Evolutionary conservation across 2,888 invertebrate genomes (phyloP), one percentile per base, ranked within the genome.

Genomic region (Aelia acuminata): DNA sequence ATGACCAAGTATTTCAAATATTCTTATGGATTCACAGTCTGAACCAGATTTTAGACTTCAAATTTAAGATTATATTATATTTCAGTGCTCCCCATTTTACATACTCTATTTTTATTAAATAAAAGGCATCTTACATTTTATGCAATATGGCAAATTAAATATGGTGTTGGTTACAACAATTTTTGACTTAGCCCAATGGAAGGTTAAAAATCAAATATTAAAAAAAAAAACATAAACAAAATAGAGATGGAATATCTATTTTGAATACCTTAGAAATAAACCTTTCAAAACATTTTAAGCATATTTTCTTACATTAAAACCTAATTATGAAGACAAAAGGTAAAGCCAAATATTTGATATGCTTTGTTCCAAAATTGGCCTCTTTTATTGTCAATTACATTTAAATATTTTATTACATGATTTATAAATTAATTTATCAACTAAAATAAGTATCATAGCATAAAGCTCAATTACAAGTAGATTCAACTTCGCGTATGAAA

Each of bases 361-460:
- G 87, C 87, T 70, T 87, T 87, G 87, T 87, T 87, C 48, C 47
- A 31, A 26, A 63, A 87, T 87, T 87, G 87, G 87, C 87, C 87
- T n/a, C 70, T 70, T 43, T 87, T 87, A 87, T 87, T 87, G 87
- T 87, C 87, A 70, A 43, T 80, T 39, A 80, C 43, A 80, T 80
- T 43, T 31, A 70, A 43, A n/a, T 80, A 80, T 80, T 7, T 43
- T n/a, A 80, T 80, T n/a, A n/a, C 20, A 43, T 43, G 39, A 80
- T 80, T n/a, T 80, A 80, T 80, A 80, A 80, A 80, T 47, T 43
- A 80, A 80, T 43, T 80, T 39, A 22, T 47, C 3, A 43, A 80
- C 35, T 80, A 43, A 80, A 80, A 80, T 20, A 43, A 80, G 43
- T 18, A 31, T 31, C 31, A 31, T 31, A 70, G 5, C 18, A 70